Evolutionary conservation across 2,797 vertebrate genomes (phyloP).

Genomic region (Scolopax rusticola): DNA sequence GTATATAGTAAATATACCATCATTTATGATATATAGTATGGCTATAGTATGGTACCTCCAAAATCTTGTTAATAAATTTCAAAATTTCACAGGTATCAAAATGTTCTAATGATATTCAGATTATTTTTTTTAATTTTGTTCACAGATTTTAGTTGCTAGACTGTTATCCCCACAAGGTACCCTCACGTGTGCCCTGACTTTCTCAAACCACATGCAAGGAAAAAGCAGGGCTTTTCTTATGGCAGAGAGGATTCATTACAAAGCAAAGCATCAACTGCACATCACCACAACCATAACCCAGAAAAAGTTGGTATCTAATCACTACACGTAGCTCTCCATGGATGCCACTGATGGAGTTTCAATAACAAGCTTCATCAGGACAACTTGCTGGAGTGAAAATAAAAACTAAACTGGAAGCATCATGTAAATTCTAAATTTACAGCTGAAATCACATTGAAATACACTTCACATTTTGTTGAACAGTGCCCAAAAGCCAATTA

Average conservation of each 20-base stretch:
- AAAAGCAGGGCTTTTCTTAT: background rate
- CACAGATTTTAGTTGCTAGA: background rate
- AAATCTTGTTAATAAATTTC: background rate
- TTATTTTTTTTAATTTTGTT: background rate
- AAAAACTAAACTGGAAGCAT: background rate
- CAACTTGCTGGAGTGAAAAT: constrained; percentile 12
- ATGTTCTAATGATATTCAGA: background rate
- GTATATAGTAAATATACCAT: background rate
- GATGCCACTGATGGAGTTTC: background rate
- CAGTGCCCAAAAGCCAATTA: background rate
- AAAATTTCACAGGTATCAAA: background rate
- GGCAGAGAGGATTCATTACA: background rate
- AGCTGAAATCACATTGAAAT: background rate
- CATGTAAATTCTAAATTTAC: constrained; percentile 2
- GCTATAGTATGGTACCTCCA: background rate
- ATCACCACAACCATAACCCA: background rate
- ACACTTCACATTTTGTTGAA: background rate
- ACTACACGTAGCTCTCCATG: background rate
- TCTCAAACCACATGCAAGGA: background rate
- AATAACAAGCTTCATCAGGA: constrained; percentile 11
- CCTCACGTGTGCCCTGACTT: background rate
- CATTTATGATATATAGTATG: background rate
- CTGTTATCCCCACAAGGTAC: background rate
- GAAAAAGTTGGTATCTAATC: background rate
- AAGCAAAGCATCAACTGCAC: background rate